Conservation (phyloP, 2,113 vertebrate genomes). For the Chelonoidis abingdonii region DNA sequence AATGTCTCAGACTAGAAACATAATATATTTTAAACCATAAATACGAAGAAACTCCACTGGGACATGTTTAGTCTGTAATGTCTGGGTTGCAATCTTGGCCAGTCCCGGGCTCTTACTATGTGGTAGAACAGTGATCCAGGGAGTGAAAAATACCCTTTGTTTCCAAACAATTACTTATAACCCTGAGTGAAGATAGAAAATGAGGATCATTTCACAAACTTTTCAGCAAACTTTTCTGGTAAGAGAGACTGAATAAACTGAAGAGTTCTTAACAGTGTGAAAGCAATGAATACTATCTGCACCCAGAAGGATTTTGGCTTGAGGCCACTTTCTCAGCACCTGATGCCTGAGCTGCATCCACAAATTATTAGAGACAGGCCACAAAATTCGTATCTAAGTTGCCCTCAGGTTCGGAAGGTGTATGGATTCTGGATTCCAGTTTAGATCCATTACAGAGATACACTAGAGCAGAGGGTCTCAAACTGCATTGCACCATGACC, state of each 20-base stretch:
- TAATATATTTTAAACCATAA: conserved; percentile 26
- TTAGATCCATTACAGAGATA: neutral
- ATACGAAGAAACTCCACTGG: conserved; percentile 5
- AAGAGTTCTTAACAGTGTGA: accelerated
- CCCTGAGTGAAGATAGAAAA: accelerated
- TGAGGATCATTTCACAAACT: neutral
- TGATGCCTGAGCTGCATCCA: too few species aligned
- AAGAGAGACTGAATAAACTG: neutral
- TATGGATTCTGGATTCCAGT: neutral
- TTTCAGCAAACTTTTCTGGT: neutral
- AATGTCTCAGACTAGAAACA: conserved; percentile 1
- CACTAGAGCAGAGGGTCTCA: neutral
- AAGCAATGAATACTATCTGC: accelerated
- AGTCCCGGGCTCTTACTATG: neutral
- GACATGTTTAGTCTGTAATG: neutral
- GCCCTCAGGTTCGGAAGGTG: too few species aligned
- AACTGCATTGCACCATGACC: too few species aligned
- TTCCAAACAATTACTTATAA: accelerated
- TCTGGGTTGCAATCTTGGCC: neutral
- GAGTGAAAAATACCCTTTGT: too few species aligned
- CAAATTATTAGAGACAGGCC: too few species aligned
- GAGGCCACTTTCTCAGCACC: neutral
- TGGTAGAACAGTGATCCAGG: neutral
- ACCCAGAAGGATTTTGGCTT: neutral
- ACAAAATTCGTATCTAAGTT: neutral